Percentiles rank a stretch among this genome's conserved stretches.
Evolutionary conservation across 2,797 vertebrate genomes (phyloP).

Genomic region (Somateria mollissima): DNA sequence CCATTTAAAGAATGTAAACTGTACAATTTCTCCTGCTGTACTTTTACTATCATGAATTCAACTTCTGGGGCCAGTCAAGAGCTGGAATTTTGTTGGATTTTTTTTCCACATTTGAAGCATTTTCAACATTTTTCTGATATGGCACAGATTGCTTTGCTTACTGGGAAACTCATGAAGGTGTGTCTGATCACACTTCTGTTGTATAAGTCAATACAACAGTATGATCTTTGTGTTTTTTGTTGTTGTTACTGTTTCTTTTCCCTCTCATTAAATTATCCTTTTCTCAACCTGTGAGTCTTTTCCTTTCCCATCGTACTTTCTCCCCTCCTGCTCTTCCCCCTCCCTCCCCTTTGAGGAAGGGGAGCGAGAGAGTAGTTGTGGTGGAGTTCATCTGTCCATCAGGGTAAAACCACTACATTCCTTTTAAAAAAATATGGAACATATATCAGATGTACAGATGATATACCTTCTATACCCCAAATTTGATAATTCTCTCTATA

Average conservation of each 20-base stretch:
- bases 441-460: not conserved
- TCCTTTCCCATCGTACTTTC: too few species aligned
- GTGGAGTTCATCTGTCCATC: too few species aligned
- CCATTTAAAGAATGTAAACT: slow-evolving; percentile 1
- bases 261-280: too few species aligned
- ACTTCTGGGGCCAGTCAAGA: not conserved
- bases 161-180: not conserved
- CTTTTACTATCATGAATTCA: not conserved
- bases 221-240: rapidly evolving
- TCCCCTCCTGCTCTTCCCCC: too few species aligned
- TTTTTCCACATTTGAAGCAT: not conserved
- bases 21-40: not conserved
- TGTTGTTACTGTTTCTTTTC: not conserved
- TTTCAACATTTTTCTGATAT: not conserved
- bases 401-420: too few species aligned
- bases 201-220: not conserved
- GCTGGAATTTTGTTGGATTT: not conserved
- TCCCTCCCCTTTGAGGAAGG: too few species aligned
- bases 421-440: too few species aligned
- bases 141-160: not conserved
- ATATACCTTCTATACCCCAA: not conserved
- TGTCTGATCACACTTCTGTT: not conserved
- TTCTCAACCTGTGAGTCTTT: too few species aligned
- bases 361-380: too few species aligned
- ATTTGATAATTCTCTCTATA: not conserved